Conservation (phyloP, 2,113 vertebrate genomes). For the Myocastor coypus region DNA sequence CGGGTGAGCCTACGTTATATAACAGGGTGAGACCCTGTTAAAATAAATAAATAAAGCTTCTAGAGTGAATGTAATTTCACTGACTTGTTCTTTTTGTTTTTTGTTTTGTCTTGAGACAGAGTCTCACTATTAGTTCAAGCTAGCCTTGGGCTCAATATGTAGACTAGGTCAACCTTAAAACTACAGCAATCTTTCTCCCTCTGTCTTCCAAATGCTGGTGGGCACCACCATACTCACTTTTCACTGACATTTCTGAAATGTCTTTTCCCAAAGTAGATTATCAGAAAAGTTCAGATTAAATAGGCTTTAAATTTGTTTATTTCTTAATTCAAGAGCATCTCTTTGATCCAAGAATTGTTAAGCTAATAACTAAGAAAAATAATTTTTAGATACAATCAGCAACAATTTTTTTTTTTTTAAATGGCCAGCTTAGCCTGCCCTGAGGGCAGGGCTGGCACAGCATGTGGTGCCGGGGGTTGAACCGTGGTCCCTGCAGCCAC, state of each 20-base stretch:
- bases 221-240: not conserved
- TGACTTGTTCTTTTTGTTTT: not conserved
- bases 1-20: not conserved
- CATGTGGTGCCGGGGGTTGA: no score
- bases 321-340: not conserved
- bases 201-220: not conserved
- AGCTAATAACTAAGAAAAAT: not conserved
- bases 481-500: no score
- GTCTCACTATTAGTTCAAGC: not conserved
- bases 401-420: no score
- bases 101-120: not conserved
- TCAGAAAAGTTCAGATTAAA: slow-evolving; percentile 40
- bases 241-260: not conserved
- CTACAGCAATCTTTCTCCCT: not conserved
- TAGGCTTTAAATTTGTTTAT: not conserved
- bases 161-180: not conserved
- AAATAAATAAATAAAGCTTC: not conserved
- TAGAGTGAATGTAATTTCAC: slow-evolving; percentile 8
- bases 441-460: no score
- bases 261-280: not conserved
- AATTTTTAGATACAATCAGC: no score
- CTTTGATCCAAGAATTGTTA: not conserved
- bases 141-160: not conserved
- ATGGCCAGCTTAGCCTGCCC: no score
- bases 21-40: not conserved